Evolutionary conservation across 2,888 invertebrate species (phyloP), one percentile per base, ranked within the genome.

Genomic region (Acleris laterana): DNA sequence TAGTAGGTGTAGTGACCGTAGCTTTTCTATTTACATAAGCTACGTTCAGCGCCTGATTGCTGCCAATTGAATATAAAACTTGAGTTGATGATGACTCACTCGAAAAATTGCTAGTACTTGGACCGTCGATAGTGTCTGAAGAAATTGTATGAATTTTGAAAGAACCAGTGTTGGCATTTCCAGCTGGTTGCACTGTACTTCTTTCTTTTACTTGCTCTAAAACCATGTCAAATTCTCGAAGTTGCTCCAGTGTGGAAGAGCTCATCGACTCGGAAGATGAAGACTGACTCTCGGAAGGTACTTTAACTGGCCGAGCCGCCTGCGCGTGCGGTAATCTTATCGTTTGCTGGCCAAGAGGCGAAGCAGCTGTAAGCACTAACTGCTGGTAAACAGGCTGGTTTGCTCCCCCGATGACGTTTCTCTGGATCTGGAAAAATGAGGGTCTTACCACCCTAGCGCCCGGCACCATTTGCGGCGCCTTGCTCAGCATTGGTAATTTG

Each of bases 201-300:
- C 96, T 90, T 81, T 96, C 96, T 79, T 96, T 96, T 0, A 97
- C 96, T 88, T 96, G 96, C 77, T 96, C 96, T 68, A 96, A 89
- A 0, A 97, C 96, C 88, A 96, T 95, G 80, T 97, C 96, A 75
- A 97, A 97, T 80, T 97, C 97, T 62, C 96, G 88, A 9, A 97
- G 82, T 76, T 96, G 96, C 82, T 97, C 96, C 58, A 96, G 85
- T 0, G 96, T 96, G 0, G 96, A 96, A 0, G 96, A 95, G 80
- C 96, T 96, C 77, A 96, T 94, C 77, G 94, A 91, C 76, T 95
- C 94, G 0, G 90, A 79, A 46, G 90, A 65, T 0, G 90, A 81
- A 0, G 90, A 83, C 70, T 85, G 88, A 63, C 74, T 85, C 72
- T 88, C 90, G 32, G 81, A 71, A 20, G 85, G 76, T 7, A 82